Evolutionary conservation across 2,888 invertebrate genomes (phyloP).

Genomic region (Harpalus rubripes): DNA sequence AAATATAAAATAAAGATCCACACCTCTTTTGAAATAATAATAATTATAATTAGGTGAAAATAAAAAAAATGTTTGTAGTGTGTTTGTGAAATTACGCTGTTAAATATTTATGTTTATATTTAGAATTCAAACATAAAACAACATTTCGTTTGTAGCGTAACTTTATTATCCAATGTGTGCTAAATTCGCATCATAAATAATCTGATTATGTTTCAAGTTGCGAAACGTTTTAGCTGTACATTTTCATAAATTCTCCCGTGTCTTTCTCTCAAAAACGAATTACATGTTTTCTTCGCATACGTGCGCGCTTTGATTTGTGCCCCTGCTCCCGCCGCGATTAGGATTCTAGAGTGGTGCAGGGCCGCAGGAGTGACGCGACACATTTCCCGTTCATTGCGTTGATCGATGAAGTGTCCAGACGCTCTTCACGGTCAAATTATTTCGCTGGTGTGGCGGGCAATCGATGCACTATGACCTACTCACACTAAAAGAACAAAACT

Average conservation of each 20-base stretch:
- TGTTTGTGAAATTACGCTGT: too few relatives aligned
- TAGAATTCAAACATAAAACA: not conserved
- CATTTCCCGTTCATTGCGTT: conserved; percentile 41
- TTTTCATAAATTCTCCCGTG: not conserved
- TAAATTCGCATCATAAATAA: not conserved
- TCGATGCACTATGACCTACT: not conserved
- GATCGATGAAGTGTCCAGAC: conserved; percentile 36
- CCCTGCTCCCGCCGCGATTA: conserved; percentile 1
- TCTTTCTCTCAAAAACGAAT: conserved; percentile 1
- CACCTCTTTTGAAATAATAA: too few relatives aligned
- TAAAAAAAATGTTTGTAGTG: too few relatives aligned
- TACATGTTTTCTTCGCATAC: conserved; percentile 10
- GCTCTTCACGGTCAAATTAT: conserved; percentile 35
- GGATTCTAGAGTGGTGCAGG: conserved; percentile 6
- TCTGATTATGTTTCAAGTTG: not conserved
- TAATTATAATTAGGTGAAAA: too few relatives aligned
- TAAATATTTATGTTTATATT: not conserved
- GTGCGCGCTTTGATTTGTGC: conserved; percentile 13
- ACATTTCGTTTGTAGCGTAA: not conserved
- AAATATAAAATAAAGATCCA: too few relatives aligned
- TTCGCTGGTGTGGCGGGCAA: not conserved
- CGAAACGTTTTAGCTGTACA: not conserved
- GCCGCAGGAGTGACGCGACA: conserved; percentile 21
- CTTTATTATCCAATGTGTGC: not conserved
- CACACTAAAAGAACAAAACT: not conserved